phyloP scores from a whole-genome alignment of 2,113 vertebrate species.

The Hoplias malabaricus region DNA sequence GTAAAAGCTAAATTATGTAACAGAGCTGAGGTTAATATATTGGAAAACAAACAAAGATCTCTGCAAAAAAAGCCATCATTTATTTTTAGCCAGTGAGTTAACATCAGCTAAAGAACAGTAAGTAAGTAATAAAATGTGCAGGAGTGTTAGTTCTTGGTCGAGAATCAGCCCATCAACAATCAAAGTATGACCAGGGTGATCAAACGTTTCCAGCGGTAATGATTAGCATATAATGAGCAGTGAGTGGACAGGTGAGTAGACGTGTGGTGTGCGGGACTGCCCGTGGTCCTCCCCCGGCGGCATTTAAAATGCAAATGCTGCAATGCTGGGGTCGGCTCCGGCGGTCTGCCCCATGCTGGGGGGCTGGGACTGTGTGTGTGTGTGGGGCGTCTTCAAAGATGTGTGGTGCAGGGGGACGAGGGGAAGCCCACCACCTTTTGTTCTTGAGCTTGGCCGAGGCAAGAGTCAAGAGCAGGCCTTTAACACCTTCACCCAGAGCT shows the following conservation, averaged over 20 bases:
- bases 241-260: slow-evolving; percentile 14
- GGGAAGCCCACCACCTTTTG: slow-evolving; percentile 66
- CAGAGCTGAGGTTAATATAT: too few relatives aligned
- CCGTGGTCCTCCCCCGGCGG: neutral
- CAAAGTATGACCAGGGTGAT: too few relatives aligned
- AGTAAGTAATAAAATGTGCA: too few relatives aligned
- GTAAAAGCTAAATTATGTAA: too few relatives aligned
- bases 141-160: too few relatives aligned
- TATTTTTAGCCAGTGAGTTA: too few relatives aligned
- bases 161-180: too few relatives aligned
- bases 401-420: slow-evolving; percentile 37
- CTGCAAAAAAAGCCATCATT: too few relatives aligned
- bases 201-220: too few relatives aligned
- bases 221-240: neutral
- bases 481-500: slow-evolving; percentile 50
- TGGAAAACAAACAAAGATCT: too few relatives aligned
- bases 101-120: too few relatives aligned
- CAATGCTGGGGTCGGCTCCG: slow-evolving; percentile 73
- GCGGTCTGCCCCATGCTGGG: slow-evolving; percentile 78
- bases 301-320: slow-evolving; percentile 85
- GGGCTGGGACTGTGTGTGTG: slow-evolving; percentile 42
- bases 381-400: slow-evolving; percentile 56
- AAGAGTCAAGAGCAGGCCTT: slow-evolving; percentile 51
- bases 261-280: neutral
- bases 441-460: slow-evolving; percentile 73